Evolutionary conservation across 2,113 vertebrate species (phyloP), one percentile per base, ranked within the genome.

Genomic region (Pelmatolapia mariae): DNA sequence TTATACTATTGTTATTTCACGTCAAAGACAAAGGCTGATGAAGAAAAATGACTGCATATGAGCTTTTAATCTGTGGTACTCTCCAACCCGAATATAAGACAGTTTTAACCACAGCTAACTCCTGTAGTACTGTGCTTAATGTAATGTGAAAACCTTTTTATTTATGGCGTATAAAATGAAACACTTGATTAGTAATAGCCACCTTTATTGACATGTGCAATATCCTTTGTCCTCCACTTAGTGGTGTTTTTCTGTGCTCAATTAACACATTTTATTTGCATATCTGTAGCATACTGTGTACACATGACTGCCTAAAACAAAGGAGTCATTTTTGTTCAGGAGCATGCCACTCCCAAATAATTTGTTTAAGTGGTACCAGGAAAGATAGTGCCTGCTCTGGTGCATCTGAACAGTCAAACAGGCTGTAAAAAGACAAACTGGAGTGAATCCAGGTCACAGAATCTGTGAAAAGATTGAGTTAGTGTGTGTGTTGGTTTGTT

Each of bases 91-190:
- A 57, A 81, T 43, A 18, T 8, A 19, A 2, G n/a, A 11, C 13
- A 12, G 2, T 19, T 81, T 57, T 12, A 43, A 0, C n/a, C 71
- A 78, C 16, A 50, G 43, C 18, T 78, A 0, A n/a, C 7, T 47
- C 18, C 10, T 78, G 43, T 6, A 12, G 71, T 0, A 31, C 0
- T 0, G 7, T 78, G 18, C 16, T 78, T 78, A 0, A 78, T 33
- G 24, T 9, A 31, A 31, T n/a, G 24, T 31, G 10, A 50, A 78
- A 19, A 19, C 45, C 10, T 52, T 52, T 31, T 78, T 33, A 52
- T 78, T 78, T 0, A 52, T 78, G 40, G 7, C 2, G 0, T 26
- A 47, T 47, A 47, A 26, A 29, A 18, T 29, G 4, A 73, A 73
- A 4, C 40, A 29, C 0, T 73, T 18, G 4, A 73, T 73, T 0